phyloP scores from a whole-genome alignment of 2,113 vertebrate species.

The Rostratula benghalensis region DNA sequence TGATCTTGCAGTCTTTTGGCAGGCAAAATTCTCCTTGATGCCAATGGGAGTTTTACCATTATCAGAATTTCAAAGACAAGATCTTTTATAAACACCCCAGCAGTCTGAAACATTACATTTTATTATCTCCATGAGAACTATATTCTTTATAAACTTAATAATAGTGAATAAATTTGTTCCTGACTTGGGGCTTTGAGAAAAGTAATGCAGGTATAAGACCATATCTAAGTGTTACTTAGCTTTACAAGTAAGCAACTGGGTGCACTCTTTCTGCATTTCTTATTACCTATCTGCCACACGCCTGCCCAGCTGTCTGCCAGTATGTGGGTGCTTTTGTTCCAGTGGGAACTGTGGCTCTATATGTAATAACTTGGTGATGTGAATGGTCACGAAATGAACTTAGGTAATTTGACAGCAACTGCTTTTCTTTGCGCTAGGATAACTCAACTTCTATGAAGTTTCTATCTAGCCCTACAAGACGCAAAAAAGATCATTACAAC shows the following conservation, averaged over 20 bases:
- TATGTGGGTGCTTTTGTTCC: not conserved
- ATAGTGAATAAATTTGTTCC: constrained; percentile 10
- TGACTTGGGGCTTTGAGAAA: not conserved
- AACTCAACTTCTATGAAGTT: not conserved
- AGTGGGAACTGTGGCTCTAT: not conserved
- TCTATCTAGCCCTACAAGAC: not conserved
- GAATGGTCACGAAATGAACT: not conserved
- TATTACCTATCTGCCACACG: not conserved
- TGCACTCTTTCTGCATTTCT: not conserved
- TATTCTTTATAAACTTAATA: not conserved
- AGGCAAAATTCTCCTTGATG: not conserved
- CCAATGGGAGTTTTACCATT: constrained; percentile 18
- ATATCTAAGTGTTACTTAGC: not conserved
- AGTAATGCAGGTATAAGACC: not conserved
- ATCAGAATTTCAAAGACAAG: not conserved
- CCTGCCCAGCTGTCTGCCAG: not conserved
- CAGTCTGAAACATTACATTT: not conserved
- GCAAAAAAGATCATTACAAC: not conserved
- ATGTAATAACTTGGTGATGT: not conserved
- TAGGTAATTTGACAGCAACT: not conserved
- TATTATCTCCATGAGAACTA: constrained; percentile 2
- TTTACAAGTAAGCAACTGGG: not conserved
- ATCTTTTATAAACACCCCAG: not conserved
- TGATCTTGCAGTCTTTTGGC: constrained; percentile 30
- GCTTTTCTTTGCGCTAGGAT: not conserved